These are phyloP conservation scores for Anser cygnoides DNA, from an alignment of 2,113 vertebrate species.

Conservation along the genomic window DNA sequence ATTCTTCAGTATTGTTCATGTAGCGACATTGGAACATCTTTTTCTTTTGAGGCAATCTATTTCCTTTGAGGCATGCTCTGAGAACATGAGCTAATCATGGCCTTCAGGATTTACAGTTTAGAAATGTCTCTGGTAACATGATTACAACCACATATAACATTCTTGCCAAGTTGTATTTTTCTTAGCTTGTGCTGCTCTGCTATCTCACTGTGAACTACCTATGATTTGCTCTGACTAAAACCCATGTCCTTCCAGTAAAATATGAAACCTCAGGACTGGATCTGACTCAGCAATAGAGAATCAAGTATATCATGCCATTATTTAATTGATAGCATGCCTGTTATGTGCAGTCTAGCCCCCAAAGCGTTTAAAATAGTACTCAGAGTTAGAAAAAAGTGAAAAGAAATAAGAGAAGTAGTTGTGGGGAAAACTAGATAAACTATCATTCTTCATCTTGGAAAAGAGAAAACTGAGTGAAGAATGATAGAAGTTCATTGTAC, in stretches of 20 bases:
- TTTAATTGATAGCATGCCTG: not conserved
- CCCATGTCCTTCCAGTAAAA: not conserved
- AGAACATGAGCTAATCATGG: not conserved
- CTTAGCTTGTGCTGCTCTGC: not conserved
- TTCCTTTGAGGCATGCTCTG: not conserved
- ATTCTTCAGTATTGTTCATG: not conserved
- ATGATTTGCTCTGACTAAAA: not conserved
- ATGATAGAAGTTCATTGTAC: not conserved
- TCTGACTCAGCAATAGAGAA: not conserved
- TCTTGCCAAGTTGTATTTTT: not conserved
- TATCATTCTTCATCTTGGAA: not conserved
- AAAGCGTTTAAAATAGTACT: not conserved
- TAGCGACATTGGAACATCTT: not conserved
- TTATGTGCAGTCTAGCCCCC: not conserved
- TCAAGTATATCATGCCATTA: not conserved
- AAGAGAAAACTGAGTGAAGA: not conserved
- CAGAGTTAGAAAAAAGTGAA: not conserved
- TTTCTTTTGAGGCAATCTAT: not conserved
- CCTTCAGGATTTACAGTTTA: not conserved
- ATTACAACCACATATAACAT: not conserved
- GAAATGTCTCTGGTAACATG: not conserved
- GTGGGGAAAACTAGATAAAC: not conserved
- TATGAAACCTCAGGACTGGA: not conserved
- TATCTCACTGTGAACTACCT: not conserved
- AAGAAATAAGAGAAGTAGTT: not conserved